Evolutionary conservation across 1,140 invertebrate species (phyloP), one percentile per base, ranked within the genome.

Genomic region (Aphaenogaster rudis): DNA sequence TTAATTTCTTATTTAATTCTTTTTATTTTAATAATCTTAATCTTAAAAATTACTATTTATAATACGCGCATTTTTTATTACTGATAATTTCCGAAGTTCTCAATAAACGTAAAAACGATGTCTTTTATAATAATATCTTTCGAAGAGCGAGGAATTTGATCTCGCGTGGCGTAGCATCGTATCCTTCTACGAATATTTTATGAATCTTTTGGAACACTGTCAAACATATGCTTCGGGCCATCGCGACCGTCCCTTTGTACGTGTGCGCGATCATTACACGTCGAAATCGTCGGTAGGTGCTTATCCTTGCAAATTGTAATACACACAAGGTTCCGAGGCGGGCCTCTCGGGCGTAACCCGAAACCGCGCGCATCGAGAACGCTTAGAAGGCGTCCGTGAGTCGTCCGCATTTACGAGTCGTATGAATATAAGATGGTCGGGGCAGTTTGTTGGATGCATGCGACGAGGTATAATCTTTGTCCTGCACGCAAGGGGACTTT

Each of bases 391-490:
- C 85, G 88, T 82, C 88, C 77, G 84, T 87, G 88, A 89, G 88
- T 89, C 78, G 88, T 90, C 21, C 86, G 72, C 88, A 79, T 90
- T 90, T 90, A 89, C 86, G 88, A 89, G 89, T 87, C 54, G 78
- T 87, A 87, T 90, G 88, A 90, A 90, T 90, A 90, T 89, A 87
- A 48, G 88, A 74, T 67, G 88, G 63, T 36, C 72, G 76, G 88
- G 64, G 88, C 86, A 87, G 86, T 87, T 52, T 63, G 61, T 59
- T 79, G 78, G 79, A 85, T 82, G 77, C 88, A 78, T 89, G 71
- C 85, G 88, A 89, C 69, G 77, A 67, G 79, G 85, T 90, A 87
- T 90, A 90, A 90, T 90, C 88, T 90, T 90, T 88, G 79, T 90
- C 57, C 86, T 67, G 76, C 89, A 90, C 89, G 89, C 88, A 42